Base-by-base conservation (phyloP, 2,888 invertebrate species). In the Allolobophora icterica region DNA sequence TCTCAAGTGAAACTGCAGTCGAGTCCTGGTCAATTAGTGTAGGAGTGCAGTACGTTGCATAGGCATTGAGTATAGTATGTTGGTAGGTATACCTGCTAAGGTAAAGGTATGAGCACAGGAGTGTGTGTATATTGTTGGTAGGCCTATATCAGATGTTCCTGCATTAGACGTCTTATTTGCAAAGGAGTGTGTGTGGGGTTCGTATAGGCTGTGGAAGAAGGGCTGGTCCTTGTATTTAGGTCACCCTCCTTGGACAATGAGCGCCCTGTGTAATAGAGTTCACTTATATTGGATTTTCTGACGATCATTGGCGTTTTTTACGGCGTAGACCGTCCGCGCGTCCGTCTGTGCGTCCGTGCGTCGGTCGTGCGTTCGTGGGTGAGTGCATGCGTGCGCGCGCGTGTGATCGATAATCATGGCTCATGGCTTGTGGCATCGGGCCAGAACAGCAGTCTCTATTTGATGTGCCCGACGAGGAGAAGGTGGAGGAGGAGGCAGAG, bases 251-350 rank as follows among this genome's bases (percentile, higher is more conserved):
- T 87, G 87, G 87, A 87, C 87, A 87, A 87, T 87, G 87, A 4
- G n/a, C 87, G 87, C n/a, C 87, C 87, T 87, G 19, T 38, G 87
- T 87, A 87, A 87, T 87, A 24, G 87, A 87, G 87, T 87, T 87
- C 87, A 87, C 35, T 87, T 87, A 87, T 87, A 87, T 87, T 87
- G 87, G 87, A 87, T 87, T 87, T 87, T 87, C 38, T 34, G 35
- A 8, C 87, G 87, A 87, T 87, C 87, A 87, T 87, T 38, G 34
- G 87, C 87, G 87, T 35, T 87, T 87, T 84, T 87, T 38, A 38
- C 87, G 17, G 87, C 87, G 87, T 35, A 87, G n/a, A 33, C 38
- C 52, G 52, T 52, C 24, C 52, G 24, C 21, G 1, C 52, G 52
- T 52, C 6, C 52, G 52, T 52, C 5, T 21, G 34, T 24, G 5